Conservation (phyloP, 2,888 invertebrate species). For the Hermodice carunculata region DNA sequence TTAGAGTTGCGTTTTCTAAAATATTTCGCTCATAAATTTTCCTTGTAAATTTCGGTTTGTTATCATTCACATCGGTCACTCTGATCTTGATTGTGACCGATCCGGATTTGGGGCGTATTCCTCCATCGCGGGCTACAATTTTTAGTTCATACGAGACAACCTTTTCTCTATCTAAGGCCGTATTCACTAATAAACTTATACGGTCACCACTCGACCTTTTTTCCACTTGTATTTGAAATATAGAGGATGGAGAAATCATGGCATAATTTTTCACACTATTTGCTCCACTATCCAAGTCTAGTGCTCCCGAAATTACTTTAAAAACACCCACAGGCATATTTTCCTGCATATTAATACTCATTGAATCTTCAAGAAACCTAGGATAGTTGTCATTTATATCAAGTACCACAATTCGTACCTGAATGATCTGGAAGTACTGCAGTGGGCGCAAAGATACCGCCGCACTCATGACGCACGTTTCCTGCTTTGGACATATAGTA, state of each 20-base stretch:
- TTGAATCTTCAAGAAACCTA: background rate
- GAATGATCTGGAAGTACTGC: slow-evolving; percentile 13
- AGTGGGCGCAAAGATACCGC: slow-evolving; percentile 14
- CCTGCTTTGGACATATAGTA: background rate
- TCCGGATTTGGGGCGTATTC: background rate
- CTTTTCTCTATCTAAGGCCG: slow-evolving; percentile 6
- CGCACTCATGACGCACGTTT: background rate
- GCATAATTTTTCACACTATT: background rate
- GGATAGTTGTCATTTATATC: slow-evolving; percentile 8
- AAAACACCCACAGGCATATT: background rate
- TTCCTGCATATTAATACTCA: background rate
- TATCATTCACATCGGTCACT: slow-evolving; percentile 14
- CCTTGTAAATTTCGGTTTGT: slow-evolving; percentile 5
- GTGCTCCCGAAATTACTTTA: too few species aligned
- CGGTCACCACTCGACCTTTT: too few species aligned
- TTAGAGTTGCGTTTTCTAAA: slow-evolving; percentile 4
- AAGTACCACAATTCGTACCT: slow-evolving; percentile 2
- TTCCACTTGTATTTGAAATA: too few species aligned
- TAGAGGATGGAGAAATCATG: background rate
- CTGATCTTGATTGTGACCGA: background rate
- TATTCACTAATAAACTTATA: too few species aligned
- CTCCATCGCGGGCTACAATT: slow-evolving; percentile 10
- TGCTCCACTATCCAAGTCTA: background rate
- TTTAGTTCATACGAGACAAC: slow-evolving; percentile 1
- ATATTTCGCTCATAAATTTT: background rate